phyloP scores from a whole-genome alignment of 2,888 invertebrate genomes.

The Rotaria magnacalcarata region DNA sequence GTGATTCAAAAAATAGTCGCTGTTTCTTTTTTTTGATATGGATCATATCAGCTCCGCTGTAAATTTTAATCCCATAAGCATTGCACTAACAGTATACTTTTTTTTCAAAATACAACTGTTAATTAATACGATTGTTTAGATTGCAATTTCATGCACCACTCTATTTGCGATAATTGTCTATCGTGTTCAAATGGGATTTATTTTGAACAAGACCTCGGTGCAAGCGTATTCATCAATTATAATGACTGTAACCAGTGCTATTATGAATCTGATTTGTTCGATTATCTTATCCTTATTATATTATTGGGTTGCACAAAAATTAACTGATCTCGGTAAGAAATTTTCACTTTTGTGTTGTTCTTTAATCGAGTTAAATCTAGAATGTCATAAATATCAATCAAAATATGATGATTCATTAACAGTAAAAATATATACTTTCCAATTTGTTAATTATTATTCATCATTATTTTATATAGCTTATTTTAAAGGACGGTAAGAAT shows the following conservation, averaged over 20 bases:
- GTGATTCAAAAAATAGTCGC: no score
- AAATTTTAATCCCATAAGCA: no score
- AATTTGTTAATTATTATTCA: conserved; percentile 61
- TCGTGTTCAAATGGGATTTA: neutral
- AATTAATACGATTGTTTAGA: neutral
- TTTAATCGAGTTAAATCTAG: conserved; percentile 49
- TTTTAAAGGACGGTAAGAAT: conserved; percentile 59
- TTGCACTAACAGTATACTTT: neutral
- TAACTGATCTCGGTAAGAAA: conserved; percentile 63
- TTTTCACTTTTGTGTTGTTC: neutral
- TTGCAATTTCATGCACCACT: conserved; percentile 15
- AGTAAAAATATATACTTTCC: conserved; percentile 60
- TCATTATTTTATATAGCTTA: conserved; percentile 60
- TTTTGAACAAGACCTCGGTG: conserved; percentile 16
- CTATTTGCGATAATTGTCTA: conserved; percentile 35
- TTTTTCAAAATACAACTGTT: neutral
- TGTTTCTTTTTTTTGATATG: no score
- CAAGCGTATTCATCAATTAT: conserved; percentile 61
- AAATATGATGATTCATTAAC: conserved; percentile 59
- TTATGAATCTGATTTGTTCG: conserved; percentile 64
- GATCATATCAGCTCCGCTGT: no score
- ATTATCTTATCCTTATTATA: conserved; percentile 64
- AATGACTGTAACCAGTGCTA: conserved; percentile 63
- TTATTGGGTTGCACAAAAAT: conserved; percentile 62
- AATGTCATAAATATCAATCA: conserved; percentile 60